Base-by-base conservation (phyloP, 2,113 vertebrate genomes). In the Hippocampus barbouri region DNA sequence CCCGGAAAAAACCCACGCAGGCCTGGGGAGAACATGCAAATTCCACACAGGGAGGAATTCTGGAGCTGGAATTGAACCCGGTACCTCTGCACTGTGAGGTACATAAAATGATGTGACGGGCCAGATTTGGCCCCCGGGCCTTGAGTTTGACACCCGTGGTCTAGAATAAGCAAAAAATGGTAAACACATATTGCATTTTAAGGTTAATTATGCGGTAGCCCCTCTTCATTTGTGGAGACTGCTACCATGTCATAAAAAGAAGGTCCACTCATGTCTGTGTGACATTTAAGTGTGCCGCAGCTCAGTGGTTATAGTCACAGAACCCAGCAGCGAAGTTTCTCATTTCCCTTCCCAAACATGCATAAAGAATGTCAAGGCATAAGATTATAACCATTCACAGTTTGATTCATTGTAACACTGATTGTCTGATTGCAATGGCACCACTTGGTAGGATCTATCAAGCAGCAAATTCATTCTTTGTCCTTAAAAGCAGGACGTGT, bases 221-320 rank as follows among this genome's bases (percentile, higher is more conserved):
- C 12, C 14, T 2, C 30, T 7, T 16, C 30, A 18, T 60, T 30
- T 16, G 25, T 30, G 57, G 3, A 23, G 7, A 27, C 56, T 59
- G 25, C 11, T 49, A 49, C 15, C 47, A 49, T 4, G 14, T 18
- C 5, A 14, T 57, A 59, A 23, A 23, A 27, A 59, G 25, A 59
- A 59, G 56, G 14, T 27, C 30, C 16, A 38, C 60, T 64, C 66
- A 10, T 45, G 2, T 65, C 15, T 6, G 14, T 49, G n/a, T 68
- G 15, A n/a, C 34, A 43, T 63, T 63, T 59, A 8, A 68, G 67
- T 71, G 5, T 65, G 45, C 20, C 51, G 40, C 34, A 69, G n/a
- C 62, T 72, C 45, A 16, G 69, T 61, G 66, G 49, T 54, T 75
- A 30, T 38, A 77, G 65, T 57, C 45, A 9, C 66, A 66, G 3